Conservation (phyloP, 2,888 invertebrate genomes). For the Bombylius discolor region DNA sequence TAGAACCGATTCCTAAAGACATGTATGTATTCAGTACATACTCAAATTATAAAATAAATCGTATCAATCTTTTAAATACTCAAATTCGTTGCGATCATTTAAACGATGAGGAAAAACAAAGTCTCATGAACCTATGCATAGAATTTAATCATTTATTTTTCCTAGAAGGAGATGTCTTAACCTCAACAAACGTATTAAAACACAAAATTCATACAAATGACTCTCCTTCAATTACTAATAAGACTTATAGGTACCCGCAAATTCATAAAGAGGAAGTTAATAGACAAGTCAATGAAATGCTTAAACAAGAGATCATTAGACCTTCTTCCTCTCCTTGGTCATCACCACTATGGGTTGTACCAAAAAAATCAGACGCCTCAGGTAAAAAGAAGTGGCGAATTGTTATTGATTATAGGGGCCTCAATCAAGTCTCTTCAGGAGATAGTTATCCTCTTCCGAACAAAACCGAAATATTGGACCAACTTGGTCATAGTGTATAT, state of each 20-base stretch:
- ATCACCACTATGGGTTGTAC: too few relatives aligned
- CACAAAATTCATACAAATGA: not conserved
- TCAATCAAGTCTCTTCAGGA: not conserved
- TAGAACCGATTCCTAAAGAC: too few relatives aligned
- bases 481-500: slow-evolving; percentile 10
- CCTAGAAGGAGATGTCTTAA: slow-evolving; percentile 1
- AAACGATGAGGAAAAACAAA: too few relatives aligned
- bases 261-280: not conserved
- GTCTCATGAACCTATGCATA: too few relatives aligned
- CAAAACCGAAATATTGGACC: slow-evolving; percentile 11
- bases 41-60: too few relatives aligned
- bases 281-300: slow-evolving; percentile 6
- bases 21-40: too few relatives aligned
- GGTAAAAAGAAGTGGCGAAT: slow-evolving; percentile 5
- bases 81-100: too few relatives aligned
- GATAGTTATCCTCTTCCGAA: slow-evolving; percentile 19
- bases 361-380: not conserved
- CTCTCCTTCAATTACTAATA: not conserved
- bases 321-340: too few relatives aligned
- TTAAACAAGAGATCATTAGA: not conserved
- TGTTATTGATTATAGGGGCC: not conserved
- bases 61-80: too few relatives aligned
- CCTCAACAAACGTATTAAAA: not conserved
- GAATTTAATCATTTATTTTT: not conserved
- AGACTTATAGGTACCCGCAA: not conserved